Base-by-base conservation (phyloP, 2,888 invertebrate genomes). In the Eupithecia dodoneata region DNA sequence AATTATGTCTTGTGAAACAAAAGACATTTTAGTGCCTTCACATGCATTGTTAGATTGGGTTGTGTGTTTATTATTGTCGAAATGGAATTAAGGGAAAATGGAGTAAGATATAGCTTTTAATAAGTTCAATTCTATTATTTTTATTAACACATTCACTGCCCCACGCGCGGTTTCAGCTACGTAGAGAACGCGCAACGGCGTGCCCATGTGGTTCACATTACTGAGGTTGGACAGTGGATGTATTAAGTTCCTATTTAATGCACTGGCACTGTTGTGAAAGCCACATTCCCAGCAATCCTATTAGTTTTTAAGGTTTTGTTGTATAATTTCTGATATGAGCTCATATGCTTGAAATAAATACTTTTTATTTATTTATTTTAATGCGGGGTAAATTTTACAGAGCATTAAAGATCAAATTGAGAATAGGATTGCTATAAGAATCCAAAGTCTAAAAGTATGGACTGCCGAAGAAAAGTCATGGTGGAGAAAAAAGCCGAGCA, bases 381-480 rank as follows among this genome's bases (percentile, higher is more conserved):
- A 59, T 18, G 2, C 3, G n/a, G 18, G 18, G 5, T 59, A 0
- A 18, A 59, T 12, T 63, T 63, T 63, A 63, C 63, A 63, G 63
- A 63, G 18, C 3, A 30, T 9, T 10, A 63, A 63, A 18, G 12
- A 30, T 18, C 72, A 79, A 80, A 67, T 69, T 42, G 76, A 80
- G 4, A 82, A 79, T 42, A 82, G n/a, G 44, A n/a, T 89, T 10
- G 81, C 86, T 1, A 85, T 94, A 67, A 87, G 81, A 76, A 82
- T 92, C 2, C 84, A 89, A n/a, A 83, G 84, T 1, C 85, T 94
- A 0, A 90, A 85, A 73, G 92, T 93, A 7, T 94, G 94, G 94
- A 92, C 91, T 0, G 89, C 90, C 2, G 92, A 92, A 77, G 91
- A 92, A 69, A 92, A 88, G 55, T 87, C 91, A 0, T 93, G 93